Percentiles rank a stretch among this genome's conserved stretches.
Evolutionary conservation across 2,888 invertebrate genomes (phyloP).

Genomic region (Nomada goodeniana): DNA sequence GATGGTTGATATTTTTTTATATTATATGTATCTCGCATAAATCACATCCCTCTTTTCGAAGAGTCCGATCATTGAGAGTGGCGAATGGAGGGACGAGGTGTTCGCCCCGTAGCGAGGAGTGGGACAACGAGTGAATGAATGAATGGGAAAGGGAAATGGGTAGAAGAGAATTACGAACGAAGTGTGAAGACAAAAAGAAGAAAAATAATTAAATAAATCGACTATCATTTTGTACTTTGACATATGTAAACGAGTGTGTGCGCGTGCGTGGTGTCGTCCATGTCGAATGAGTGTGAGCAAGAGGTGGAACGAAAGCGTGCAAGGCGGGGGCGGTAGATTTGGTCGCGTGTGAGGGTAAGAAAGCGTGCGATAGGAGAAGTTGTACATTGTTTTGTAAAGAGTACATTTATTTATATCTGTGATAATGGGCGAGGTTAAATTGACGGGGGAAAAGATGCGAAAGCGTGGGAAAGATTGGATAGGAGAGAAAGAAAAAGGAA

Average conservation of each 20-base stretch:
- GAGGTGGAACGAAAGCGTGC: not conserved
- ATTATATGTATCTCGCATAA: constrained; percentile 68
- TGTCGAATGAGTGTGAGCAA: not conserved
- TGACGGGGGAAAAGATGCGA: not conserved
- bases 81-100: constrained; percentile 8
- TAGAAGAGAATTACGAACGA: not conserved
- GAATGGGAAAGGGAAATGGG: not conserved
- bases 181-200: not conserved
- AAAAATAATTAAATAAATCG: constrained; percentile 48
- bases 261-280: constrained; percentile 7
- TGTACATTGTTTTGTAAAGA: constrained; percentile 82
- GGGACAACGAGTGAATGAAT: constrained; percentile 1
- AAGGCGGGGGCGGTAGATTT: not conserved
- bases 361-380: constrained; percentile 48
- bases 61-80: constrained; percentile 29
- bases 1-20: constrained; percentile 80
- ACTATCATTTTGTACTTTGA: constrained; percentile 74
- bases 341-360: not conserved
- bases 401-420: constrained; percentile 84
- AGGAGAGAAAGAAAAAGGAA: not conserved
- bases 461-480: not conserved
- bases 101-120: not conserved
- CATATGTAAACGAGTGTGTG: constrained; percentile 48
- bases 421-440: constrained; percentile 75
- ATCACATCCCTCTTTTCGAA: constrained; percentile 54